Percentiles rank a stretch among this genome's conserved stretches.
Conservation (phyloP, 2,888 invertebrate genomes). For the Drosophila demipolita region DNA sequence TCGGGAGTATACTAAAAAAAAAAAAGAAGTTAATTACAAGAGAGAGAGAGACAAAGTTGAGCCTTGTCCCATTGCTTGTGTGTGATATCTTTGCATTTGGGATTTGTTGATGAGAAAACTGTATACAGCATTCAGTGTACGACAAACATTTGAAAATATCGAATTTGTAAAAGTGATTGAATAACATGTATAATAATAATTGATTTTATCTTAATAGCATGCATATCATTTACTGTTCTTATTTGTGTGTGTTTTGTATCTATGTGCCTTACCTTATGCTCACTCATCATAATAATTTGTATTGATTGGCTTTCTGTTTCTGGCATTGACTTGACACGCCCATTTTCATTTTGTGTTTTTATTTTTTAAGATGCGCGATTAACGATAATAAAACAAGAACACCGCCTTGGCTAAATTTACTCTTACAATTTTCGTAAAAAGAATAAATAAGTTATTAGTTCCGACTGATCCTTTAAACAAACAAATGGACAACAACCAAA, state of each 20-base stretch:
- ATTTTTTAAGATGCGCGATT: conserved; percentile 47
- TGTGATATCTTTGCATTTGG: conserved; percentile 36
- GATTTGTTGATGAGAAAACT: conserved; percentile 55
- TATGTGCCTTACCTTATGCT: conserved; percentile 85
- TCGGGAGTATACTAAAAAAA: conserved; percentile 39
- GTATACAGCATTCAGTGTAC: conserved; percentile 65
- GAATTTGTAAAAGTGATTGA: conserved; percentile 55
- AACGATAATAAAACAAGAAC: conserved; percentile 63
- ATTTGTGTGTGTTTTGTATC: conserved; percentile 58
- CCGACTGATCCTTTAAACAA: conserved; percentile 37
- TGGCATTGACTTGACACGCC: conserved; percentile 68
- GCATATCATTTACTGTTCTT: conserved; percentile 53
- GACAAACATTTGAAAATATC: conserved; percentile 54
- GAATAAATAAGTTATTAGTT: conserved; percentile 50
- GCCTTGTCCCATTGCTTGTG: conserved; percentile 32
- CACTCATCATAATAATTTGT: conserved; percentile 82
- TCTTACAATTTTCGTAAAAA: conserved; percentile 44
- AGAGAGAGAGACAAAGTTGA: conserved; percentile 33
- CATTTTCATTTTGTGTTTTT: conserved; percentile 45
- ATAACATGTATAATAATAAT: conserved; percentile 50
- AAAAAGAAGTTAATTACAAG: conserved; percentile 1
- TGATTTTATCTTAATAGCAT: conserved; percentile 58
- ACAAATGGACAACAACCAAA: conserved; percentile 23
- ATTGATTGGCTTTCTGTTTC: conserved; percentile 76
- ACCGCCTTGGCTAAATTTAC: conserved; percentile 62